Percentiles rank a stretch among this genome's conserved stretches.
phyloP scores from a whole-genome alignment of 2,888 invertebrate genomes.

The Synanthedon tipuliformis region DNA sequence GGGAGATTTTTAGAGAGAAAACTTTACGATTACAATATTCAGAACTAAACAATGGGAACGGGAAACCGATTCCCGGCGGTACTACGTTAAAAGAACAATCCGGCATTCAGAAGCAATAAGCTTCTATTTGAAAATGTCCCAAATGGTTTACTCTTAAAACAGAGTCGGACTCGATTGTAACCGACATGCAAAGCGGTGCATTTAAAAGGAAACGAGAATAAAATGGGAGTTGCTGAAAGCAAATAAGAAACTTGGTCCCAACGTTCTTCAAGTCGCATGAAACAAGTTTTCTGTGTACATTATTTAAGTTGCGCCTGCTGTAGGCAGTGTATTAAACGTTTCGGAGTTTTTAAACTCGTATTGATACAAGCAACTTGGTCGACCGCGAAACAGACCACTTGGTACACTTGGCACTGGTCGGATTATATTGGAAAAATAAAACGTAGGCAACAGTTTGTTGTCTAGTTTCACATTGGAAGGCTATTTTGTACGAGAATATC shows the following conservation, averaged over 20 bases:
- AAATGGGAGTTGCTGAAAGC: conserved; percentile 40
- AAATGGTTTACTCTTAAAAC: conserved; percentile 50
- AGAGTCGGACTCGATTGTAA: conserved; percentile 39
- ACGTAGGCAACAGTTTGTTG: conserved; percentile 56
- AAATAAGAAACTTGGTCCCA: conserved; percentile 48
- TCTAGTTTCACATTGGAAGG: conserved; percentile 7
- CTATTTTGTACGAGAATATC: neutral
- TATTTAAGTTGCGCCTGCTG: conserved; percentile 52
- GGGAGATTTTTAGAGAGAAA: conserved; percentile 25
- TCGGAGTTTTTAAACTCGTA: conserved; percentile 52
- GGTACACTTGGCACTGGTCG: conserved; percentile 51
- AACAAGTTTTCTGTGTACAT: conserved; percentile 56
- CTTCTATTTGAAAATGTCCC: conserved; percentile 45
- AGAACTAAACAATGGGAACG: conserved; percentile 28
- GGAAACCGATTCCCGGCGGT: conserved; percentile 18
- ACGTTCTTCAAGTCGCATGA: conserved; percentile 34
- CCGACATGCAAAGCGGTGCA: conserved; percentile 52
- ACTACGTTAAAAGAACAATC: conserved; percentile 37
- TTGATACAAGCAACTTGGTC: conserved; percentile 41
- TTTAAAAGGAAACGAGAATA: conserved; percentile 46
- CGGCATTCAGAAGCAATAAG: conserved; percentile 43
- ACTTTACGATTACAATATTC: conserved; percentile 32
- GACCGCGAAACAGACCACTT: conserved; percentile 47
- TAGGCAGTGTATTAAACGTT: conserved; percentile 53
- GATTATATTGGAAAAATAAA: conserved; percentile 51